phyloP scores from a whole-genome alignment of 1,140 invertebrate species.

The Megalopta genalis region DNA sequence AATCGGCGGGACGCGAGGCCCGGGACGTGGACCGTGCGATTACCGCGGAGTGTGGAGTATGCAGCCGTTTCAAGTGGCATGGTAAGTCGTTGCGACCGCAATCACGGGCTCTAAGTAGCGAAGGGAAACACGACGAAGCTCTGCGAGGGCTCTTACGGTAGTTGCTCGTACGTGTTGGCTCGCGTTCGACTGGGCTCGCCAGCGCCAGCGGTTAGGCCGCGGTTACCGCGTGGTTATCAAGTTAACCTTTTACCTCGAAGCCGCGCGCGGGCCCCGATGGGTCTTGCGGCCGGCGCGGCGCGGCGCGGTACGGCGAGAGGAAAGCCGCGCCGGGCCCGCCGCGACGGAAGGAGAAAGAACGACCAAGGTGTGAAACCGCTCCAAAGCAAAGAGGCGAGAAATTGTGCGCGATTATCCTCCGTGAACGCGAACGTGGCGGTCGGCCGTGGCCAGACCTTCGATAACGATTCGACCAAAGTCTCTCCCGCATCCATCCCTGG shows the following conservation, averaged over 20 bases:
- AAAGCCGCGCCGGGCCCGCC: neutral
- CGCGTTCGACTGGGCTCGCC: constrained; percentile 41
- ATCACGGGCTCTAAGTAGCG: constrained; percentile 59
- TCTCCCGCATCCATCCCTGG: constrained; percentile 1
- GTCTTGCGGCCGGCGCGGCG: constrained; percentile 51
- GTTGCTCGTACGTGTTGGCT: constrained; percentile 62
- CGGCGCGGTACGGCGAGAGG: constrained; percentile 15
- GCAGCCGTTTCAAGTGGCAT: constrained; percentile 37
- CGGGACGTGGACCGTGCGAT: constrained; percentile 14
- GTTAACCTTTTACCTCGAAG: constrained; percentile 78
- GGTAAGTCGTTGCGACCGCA: constrained; percentile 54
- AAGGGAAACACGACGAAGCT: constrained; percentile 47
- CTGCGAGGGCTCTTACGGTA: constrained; percentile 54
- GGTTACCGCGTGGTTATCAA: constrained; percentile 78
- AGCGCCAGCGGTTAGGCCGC: constrained; percentile 62
- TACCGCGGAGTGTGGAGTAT: constrained; percentile 25
- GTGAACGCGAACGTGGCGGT: constrained; percentile 59
- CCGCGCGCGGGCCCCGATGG: constrained; percentile 54
- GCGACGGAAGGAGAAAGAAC: constrained; percentile 41
- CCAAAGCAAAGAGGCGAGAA: constrained; percentile 79
- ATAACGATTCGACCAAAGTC: constrained; percentile 75
- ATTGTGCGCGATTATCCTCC: constrained; percentile 79
- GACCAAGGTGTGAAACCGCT: constrained; percentile 78
- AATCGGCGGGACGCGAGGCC: neutral
- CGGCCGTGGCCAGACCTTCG: constrained; percentile 40